Percentiles rank a stretch among this genome's conserved stretches.
These are phyloP conservation scores for Rhea pennata DNA, from an alignment of 2,113 vertebrate species.

Conservation along the genomic window DNA sequence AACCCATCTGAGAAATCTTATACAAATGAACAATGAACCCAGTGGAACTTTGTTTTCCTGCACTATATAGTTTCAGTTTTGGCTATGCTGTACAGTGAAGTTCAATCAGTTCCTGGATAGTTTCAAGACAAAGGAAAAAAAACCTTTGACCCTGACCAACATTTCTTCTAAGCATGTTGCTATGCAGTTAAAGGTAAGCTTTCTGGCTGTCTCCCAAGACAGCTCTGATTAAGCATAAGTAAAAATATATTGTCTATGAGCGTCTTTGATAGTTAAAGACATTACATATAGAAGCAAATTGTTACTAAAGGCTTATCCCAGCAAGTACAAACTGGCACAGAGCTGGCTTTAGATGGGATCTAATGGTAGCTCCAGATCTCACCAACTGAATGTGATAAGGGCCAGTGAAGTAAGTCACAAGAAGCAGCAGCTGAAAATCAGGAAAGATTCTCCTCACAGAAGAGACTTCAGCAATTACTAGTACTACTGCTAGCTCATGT, in stretches of 20 bases:
- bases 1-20: constrained; percentile 11
- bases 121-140: not conserved
- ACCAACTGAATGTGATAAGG: not conserved
- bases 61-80: not conserved
- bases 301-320: not conserved
- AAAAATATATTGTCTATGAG: not conserved
- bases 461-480: not conserved
- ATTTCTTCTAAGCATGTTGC: not conserved
- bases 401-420: not conserved
- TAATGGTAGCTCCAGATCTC: not conserved
- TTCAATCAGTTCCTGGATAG: constrained; percentile 35
- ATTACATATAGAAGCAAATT: not conserved
- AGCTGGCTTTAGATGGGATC: not conserved
- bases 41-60: constrained; percentile 39
- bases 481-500: not conserved
- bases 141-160: not conserved
- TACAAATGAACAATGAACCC: not conserved
- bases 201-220: not conserved
- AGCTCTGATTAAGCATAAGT: not conserved
- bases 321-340: not conserved
- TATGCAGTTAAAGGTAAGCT: not conserved
- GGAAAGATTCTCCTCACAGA: not conserved
- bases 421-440: not conserved
- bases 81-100: not conserved
- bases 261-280: not conserved